Conservation (phyloP, 37 sponge, comb jelly and placozoan genomes). For the Tethya wilhelma region DNA sequence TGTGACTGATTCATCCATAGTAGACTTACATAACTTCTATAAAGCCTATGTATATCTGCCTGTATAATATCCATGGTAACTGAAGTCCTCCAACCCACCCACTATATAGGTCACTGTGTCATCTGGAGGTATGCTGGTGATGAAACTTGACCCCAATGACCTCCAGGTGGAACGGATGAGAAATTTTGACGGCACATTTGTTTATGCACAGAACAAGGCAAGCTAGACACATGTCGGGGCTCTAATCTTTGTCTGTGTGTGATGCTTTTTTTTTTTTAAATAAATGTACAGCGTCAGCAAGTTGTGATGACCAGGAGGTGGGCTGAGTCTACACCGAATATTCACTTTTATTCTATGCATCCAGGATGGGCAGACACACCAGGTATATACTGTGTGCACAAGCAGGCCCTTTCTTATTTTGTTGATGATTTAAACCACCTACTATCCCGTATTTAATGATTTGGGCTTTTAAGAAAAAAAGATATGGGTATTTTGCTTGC, state of each 20-base stretch:
- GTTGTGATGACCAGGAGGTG: slow-evolving; percentile 84
- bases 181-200: slow-evolving; percentile 78
- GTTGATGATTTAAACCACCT: not conserved
- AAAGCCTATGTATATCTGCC: too few species aligned
- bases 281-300: slow-evolving; percentile 82
- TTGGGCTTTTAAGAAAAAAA: too few species aligned
- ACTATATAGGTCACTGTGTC: slow-evolving; percentile 86
- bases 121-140: slow-evolving; percentile 89
- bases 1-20: too few species aligned
- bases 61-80: too few species aligned
- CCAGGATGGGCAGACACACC: slow-evolving; percentile 83
- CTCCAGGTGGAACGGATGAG: slow-evolving; percentile 60
- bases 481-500: too few species aligned
- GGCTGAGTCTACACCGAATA: slow-evolving; percentile 62
- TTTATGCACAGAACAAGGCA: slow-evolving; percentile 91
- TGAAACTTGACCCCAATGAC: slow-evolving; percentile 83
- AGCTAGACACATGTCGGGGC: not conserved
- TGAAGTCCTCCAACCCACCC: too few species aligned
- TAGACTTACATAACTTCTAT: too few species aligned
- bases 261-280: too few species aligned
- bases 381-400: slow-evolving; percentile 6
- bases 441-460: too few species aligned
- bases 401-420: not conserved
- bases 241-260: not conserved
- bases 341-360: slow-evolving; percentile 94